Base-by-base conservation (phyloP, 2,113 vertebrate genomes). In the Elgaria multicarinata region DNA sequence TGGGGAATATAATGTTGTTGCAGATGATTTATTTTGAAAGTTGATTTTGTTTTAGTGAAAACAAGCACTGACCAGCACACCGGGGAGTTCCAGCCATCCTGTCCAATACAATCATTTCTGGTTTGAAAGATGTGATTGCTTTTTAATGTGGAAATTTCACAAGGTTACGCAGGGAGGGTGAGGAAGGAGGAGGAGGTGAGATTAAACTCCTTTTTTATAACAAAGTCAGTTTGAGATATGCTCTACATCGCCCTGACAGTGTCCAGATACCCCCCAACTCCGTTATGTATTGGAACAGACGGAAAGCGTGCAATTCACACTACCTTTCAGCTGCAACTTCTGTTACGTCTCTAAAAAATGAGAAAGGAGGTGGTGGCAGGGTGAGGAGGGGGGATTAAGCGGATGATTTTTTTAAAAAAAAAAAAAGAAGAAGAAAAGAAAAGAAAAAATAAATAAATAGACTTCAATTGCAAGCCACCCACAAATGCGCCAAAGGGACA, bases 21-120 rank as follows among this genome's bases (percentile, higher is more conserved):
- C 95, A 96, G 93, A 96, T 97, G 93, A 96, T 97, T 97, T 97
- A 96, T 97, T 97, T 97, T 97, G 96, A 97, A 98, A 97, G 97
- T 96, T 97, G 96, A 97, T 96, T 97, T 98, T 42, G 44, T 96
- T 96, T 96, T 96, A 97, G 96, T 96, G 95, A 94, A 97, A 97
- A 97, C 96, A 97, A 97, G 96, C 95, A 95, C 95, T 94, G 90
- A 92, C 91, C 95, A 94, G 95, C 96, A 97, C 96, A 90, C 96
- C 93, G 93, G 96, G 97, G 93, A 95, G 95, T 93, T 92, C 90
- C 90, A 91, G 91, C 94, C 91, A 92, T 90, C 92, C 96, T 97
- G 97, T 97, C 97, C 97, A 97, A 97, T 96, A 95, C 96, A 97
- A 97, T 97, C 97, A 97, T 91, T 96, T 95, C 94, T 94, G 90